Evolutionary conservation across 2,113 vertebrate genomes (phyloP).

Genomic region (Bufo gargarizans): DNA sequence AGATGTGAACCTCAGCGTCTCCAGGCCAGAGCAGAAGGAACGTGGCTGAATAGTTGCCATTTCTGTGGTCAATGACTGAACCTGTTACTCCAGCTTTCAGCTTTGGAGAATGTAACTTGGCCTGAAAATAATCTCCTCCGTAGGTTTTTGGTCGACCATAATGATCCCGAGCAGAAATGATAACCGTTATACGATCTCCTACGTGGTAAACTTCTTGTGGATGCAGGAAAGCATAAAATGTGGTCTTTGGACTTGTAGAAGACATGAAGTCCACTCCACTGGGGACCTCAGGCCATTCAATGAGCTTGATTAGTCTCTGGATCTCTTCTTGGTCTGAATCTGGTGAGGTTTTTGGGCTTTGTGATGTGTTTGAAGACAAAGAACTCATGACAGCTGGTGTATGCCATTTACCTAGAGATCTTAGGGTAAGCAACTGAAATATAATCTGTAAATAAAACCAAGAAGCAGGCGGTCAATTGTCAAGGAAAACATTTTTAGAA

Average conservation of each 20-base stretch:
- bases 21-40: too few species aligned
- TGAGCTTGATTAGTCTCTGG: background rate
- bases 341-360: background rate
- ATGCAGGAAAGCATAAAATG: too few species aligned
- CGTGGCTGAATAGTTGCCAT: background rate
- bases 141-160: background rate
- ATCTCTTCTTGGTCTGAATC: background rate
- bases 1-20: too few species aligned
- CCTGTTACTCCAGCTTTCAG: conserved; percentile 26
- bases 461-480: background rate
- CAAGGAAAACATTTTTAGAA: too few species aligned
- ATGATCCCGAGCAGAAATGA: conserved; percentile 15
- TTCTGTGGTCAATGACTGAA: conserved; percentile 14
- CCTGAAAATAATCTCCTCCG: too few species aligned
- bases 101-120: conserved; percentile 1
- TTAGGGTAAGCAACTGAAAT: background rate
- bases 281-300: too few species aligned
- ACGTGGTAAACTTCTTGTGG: background rate
- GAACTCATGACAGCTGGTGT: background rate
- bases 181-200: background rate
- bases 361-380: background rate
- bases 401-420: too few species aligned
- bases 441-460: background rate
- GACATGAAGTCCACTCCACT: too few species aligned
- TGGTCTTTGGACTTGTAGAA: too few species aligned